Evolutionary conservation across 2,113 vertebrate species (phyloP), one percentile per base, ranked within the genome.

Genomic region (Cariama cristata): DNA sequence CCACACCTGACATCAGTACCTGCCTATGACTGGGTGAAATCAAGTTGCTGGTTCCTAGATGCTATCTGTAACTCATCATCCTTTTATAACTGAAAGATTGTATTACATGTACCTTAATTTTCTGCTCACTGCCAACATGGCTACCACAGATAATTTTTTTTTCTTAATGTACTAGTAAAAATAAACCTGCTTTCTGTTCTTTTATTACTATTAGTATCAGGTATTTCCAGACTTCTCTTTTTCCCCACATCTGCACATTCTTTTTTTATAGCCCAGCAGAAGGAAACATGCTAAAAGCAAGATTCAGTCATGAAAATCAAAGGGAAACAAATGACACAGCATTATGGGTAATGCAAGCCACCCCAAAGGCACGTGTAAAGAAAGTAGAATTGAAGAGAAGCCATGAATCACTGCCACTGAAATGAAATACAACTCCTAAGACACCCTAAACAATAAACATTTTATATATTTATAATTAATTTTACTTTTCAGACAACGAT

Each of bases 401-500:
- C 14, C 64, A 89, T 23, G 53, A 89, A 85, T 77, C 71, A 47
- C 45, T 83, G 81, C 38, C 66, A 59, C 21, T 76, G 42, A 38
- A 76, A 72, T 58, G 45, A 97, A 90, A 92, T 60, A 79, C 24
- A 68, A 49, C 49, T 88, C 38, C 42, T 63, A 73, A 68, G 63
- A 91, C 26, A 83, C 35, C 30, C 67, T 76, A 68, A 89, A 66
- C 72, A 81, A 16, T 68, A 85, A 79, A 82, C 20, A 32, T 69
- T 85, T 44, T 27, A 40, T 40, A 14, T 49, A 53, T 66, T 66
- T 86, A 85, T 69, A 16, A 86, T 73, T 86, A 44, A 60, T 38
- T 96, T 96, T 64, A 86, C 71, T 88, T 96, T 67, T 79, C 69
- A 76, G 40, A 77, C 11, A 44, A 63, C 10, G 42, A 86, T 95